phyloP scores from a whole-genome alignment of 1,140 invertebrate species.

The Drosophila azteca region DNA sequence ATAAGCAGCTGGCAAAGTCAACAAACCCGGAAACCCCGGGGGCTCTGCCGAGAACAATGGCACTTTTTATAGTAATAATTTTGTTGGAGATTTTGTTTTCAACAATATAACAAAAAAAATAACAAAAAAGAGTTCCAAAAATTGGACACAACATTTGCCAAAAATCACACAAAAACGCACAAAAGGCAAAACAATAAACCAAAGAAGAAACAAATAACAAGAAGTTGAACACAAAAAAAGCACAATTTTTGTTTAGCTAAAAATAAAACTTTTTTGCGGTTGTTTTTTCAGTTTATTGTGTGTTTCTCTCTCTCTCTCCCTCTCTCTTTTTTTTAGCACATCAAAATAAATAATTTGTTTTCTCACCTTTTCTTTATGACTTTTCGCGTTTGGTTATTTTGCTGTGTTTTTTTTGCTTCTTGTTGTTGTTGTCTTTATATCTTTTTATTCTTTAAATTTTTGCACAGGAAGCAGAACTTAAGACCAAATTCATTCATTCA shows the following conservation, averaged over 20 bases:
- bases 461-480: conserved; percentile 27
- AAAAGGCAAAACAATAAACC: conserved; percentile 10
- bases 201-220: conserved; percentile 4
- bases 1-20: conserved; percentile 64
- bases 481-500: conserved; percentile 47
- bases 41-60: conserved; percentile 62
- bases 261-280: conserved; percentile 50
- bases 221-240: conserved; percentile 36
- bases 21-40: conserved; percentile 72
- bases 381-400: conserved; percentile 48
- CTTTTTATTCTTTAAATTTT: conserved; percentile 21
- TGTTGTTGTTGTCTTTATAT: conserved; percentile 25
- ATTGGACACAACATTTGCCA: conserved; percentile 38
- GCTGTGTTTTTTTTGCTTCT: conserved; percentile 2
- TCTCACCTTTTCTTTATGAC: conserved; percentile 73
- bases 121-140: conserved; percentile 12
- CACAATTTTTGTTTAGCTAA: conserved; percentile 58
- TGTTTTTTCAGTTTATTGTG: conserved; percentile 19
- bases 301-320: conserved; percentile 36
- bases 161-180: conserved; percentile 23
- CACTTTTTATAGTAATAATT: conserved; percentile 69
- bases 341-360: conserved; percentile 69
- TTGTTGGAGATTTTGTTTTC: conserved; percentile 30
- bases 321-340: conserved; percentile 65
- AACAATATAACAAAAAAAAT: background rate